Conservation (phyloP, 2,797 vertebrate genomes). For the Arrhamphus sclerolepis region DNA sequence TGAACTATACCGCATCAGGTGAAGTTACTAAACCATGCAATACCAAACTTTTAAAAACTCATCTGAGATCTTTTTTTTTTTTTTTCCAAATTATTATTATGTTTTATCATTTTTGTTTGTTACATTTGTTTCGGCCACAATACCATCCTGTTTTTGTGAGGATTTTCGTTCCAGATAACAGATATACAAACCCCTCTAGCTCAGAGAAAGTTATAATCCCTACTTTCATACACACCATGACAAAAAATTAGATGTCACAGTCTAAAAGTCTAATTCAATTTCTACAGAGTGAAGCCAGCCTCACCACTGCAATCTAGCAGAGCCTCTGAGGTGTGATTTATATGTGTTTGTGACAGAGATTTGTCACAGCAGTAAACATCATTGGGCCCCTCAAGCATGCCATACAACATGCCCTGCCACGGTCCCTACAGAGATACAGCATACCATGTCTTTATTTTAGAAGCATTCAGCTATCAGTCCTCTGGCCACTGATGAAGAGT, state of each 20-base stretch:
- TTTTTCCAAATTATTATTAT: no score
- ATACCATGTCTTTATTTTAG: constrained; percentile 35
- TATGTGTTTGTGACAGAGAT: constrained; percentile 53
- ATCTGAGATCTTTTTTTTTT: no score
- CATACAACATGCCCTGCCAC: constrained; percentile 24
- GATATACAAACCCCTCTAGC: constrained; percentile 3
- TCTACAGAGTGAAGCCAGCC: constrained; percentile 26
- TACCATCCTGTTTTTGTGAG: neutral
- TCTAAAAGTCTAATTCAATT: constrained; percentile 34
- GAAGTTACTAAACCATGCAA: constrained; percentile 2
- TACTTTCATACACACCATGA: constrained; percentile 16
- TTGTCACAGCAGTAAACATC: constrained; percentile 41
- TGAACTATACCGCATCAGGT: constrained; percentile 2
- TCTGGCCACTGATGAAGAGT: constrained; percentile 18
- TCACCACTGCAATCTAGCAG: constrained; percentile 36
- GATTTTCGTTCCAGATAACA: constrained; percentile 12
- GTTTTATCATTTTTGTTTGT: no score
- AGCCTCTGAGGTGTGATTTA: constrained; percentile 50
- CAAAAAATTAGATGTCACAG: constrained; percentile 30
- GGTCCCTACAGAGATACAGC: constrained; percentile 46
- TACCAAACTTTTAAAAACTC: constrained; percentile 9
- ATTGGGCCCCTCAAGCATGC: constrained; percentile 38
- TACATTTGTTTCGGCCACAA: constrained; percentile 5
- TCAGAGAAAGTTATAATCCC: constrained; percentile 14
- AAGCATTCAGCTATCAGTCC: constrained; percentile 38